A percentile compares a stretch with the other conserved stretches of the same genome.
Evolutionary conservation across 1,140 invertebrate species (phyloP).

Genomic region (Microplitis demolitor): DNA sequence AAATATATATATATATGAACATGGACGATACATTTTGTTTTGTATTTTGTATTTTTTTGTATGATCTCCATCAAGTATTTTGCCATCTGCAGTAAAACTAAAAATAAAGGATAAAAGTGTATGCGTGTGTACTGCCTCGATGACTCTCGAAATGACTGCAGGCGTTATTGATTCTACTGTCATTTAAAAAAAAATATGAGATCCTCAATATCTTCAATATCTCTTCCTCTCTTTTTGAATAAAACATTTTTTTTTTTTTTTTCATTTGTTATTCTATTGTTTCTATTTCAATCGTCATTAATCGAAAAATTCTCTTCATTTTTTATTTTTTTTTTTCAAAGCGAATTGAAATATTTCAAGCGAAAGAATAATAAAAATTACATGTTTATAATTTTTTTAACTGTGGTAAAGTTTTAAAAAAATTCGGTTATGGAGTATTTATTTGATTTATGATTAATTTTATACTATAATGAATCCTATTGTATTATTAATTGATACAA

Average conservation of each 20-base stretch:
- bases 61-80: neutral
- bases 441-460: no score
- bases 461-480: no score
- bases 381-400: no score
- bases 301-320: conserved; percentile 11
- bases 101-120: neutral
- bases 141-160: conserved; percentile 57
- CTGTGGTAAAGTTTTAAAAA: no score
- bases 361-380: no score
- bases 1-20: conserved; percentile 11
- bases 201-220: conserved; percentile 27
- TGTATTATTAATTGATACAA: no score
- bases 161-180: conserved; percentile 56
- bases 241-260: neutral
- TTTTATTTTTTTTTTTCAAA: conserved; percentile 15
- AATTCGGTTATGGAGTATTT: no score
- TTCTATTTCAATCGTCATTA: neutral
- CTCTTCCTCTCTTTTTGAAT: neutral
- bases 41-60: neutral
- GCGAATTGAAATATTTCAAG: no score
- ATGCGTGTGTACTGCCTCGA: conserved; percentile 35
- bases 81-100: neutral
- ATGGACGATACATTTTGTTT: conserved; percentile 9
- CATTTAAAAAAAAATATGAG: conserved; percentile 32
- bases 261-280: conserved; percentile 8